Conservation (phyloP, 2,888 invertebrate species). For the Atrina japonica region DNA sequence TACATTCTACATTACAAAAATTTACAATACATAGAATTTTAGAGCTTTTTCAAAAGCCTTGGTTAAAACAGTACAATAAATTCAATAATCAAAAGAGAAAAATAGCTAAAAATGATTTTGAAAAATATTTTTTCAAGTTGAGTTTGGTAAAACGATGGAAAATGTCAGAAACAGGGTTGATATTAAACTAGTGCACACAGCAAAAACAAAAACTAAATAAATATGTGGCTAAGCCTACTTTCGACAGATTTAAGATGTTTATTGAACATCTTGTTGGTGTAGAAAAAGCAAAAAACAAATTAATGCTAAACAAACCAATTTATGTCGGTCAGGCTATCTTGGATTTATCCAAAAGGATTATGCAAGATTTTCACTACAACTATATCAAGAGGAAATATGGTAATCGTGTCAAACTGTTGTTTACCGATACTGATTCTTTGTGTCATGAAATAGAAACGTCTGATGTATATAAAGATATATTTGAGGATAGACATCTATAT, state of each 20-base stretch:
- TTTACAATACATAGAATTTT: constrained; percentile 72
- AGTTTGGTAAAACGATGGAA: constrained; percentile 27
- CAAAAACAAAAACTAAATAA: constrained; percentile 15
- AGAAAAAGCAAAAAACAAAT: constrained; percentile 21
- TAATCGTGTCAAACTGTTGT: constrained; percentile 3
- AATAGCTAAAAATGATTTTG: constrained; percentile 72
- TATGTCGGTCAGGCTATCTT: constrained; percentile 21
- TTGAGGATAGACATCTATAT: background rate
- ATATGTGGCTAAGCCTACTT: constrained; percentile 12
- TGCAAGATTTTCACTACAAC: constrained; percentile 36
- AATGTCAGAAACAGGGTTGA: constrained; percentile 15
- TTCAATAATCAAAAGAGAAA: constrained; percentile 61
- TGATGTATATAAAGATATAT: constrained; percentile 29
- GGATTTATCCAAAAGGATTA: constrained; percentile 17
- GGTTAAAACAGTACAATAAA: constrained; percentile 75
- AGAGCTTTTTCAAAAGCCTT: constrained; percentile 66
- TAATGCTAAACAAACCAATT: constrained; percentile 29
- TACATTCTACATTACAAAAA: constrained; percentile 76
- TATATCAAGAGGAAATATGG: constrained; percentile 27
- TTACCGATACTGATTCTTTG: constrained; percentile 32
- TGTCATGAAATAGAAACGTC: constrained; percentile 18
- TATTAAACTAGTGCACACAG: constrained; percentile 12
- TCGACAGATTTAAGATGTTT: constrained; percentile 31
- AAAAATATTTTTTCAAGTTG: constrained; percentile 73
- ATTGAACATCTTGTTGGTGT: constrained; percentile 28